phyloP scores from a whole-genome alignment of 2,797 vertebrate species.

The Epinephelus awoara region DNA sequence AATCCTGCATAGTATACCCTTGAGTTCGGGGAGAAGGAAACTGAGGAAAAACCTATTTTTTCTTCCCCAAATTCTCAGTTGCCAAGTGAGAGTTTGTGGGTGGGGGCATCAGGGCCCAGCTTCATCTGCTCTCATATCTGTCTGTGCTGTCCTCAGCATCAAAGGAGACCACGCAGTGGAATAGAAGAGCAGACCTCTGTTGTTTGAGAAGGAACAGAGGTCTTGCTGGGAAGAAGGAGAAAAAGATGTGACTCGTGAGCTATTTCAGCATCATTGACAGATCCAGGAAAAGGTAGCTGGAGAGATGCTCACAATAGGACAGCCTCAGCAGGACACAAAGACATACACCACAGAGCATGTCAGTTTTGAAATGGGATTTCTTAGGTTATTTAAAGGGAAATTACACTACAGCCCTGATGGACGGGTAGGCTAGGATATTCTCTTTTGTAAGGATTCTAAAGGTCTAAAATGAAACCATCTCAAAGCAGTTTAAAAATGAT shows the following conservation, averaged over 20 bases:
- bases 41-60: slow-evolving; percentile 8
- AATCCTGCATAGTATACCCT: neutral
- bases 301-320: slow-evolving; percentile 54
- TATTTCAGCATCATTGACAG: slow-evolving; percentile 61
- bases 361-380: neutral
- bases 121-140: slow-evolving; percentile 70
- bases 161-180: slow-evolving; percentile 70
- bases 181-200: slow-evolving; percentile 63
- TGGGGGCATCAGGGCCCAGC: slow-evolving; percentile 8
- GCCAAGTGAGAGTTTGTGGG: slow-evolving; percentile 4
- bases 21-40: neutral
- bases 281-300: slow-evolving; percentile 35
- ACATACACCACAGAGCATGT: slow-evolving; percentile 2
- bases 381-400: slow-evolving; percentile 4
- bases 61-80: slow-evolving; percentile 16
- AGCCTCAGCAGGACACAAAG: slow-evolving; percentile 65
- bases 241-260: slow-evolving; percentile 61
- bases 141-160: slow-evolving; percentile 70
- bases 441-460: neutral
- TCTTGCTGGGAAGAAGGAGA: slow-evolving; percentile 70
- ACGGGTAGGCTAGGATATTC: neutral
- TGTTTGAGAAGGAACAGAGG: slow-evolving; percentile 52
- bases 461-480: neutral
- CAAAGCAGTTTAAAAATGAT: neutral
- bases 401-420: neutral